These are phyloP conservation scores for Protosalanx chinensis DNA, from an alignment of 2,797 vertebrate species.

Conservation along the genomic window DNA sequence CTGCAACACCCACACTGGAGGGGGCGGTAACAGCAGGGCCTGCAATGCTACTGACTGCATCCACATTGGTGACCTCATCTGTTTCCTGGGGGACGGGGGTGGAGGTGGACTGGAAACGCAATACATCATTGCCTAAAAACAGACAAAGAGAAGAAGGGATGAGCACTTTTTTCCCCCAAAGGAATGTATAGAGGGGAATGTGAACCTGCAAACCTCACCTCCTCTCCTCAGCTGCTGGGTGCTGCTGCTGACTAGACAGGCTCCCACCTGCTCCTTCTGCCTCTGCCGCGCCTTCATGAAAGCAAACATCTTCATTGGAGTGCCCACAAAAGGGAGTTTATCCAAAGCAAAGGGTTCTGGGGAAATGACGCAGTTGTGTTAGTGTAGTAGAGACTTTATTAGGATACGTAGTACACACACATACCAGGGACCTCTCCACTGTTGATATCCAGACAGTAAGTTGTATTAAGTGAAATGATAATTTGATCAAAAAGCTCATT, in stretches of 20 bases:
- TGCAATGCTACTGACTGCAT: background rate
- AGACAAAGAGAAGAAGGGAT: background rate
- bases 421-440: background rate
- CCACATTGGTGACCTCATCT: background rate
- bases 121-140: constrained; percentile 27
- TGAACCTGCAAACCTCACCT: constrained; percentile 37
- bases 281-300: constrained; percentile 56
- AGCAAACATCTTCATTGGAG: constrained; percentile 62
- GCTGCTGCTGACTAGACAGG: constrained; percentile 16
- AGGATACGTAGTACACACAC: background rate
- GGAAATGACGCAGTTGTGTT: background rate
- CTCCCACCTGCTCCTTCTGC: constrained; percentile 25
- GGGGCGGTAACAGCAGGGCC: background rate
- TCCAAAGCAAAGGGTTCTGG: constrained; percentile 17
- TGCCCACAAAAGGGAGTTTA: constrained; percentile 22
- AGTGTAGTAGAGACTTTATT: background rate
- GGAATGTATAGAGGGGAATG: background rate
- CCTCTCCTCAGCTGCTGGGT: constrained; percentile 22
- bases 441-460: too few relatives aligned
- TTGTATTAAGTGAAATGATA: background rate
- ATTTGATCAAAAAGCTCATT: background rate
- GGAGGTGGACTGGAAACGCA: background rate
- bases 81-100: constrained; percentile 8
- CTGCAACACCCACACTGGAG: constrained; percentile 5
- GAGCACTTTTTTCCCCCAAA: background rate